phyloP scores from a whole-genome alignment of 2,888 invertebrate genomes.

The Gandaritis pyraliata region DNA sequence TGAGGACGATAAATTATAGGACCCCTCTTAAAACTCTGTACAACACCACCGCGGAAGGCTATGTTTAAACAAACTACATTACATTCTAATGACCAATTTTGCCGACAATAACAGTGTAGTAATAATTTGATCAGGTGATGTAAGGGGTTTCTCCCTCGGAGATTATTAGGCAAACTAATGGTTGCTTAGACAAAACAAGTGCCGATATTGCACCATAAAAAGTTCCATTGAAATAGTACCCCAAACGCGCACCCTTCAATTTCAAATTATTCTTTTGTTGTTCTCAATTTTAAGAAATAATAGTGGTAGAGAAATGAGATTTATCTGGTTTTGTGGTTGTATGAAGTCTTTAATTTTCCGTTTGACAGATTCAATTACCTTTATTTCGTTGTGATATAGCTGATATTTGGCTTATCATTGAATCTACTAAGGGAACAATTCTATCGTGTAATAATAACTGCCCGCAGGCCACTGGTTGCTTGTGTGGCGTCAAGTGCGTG shows the following conservation, averaged over 20 bases:
- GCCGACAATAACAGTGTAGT: conserved; percentile 67
- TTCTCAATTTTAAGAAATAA: conserved; percentile 55
- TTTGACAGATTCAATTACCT: too few species aligned
- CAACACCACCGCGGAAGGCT: conserved; percentile 64
- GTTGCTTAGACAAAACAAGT: conserved; percentile 72
- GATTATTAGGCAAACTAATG: conserved; percentile 74
- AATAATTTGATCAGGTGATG: conserved; percentile 74
- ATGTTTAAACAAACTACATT: conserved; percentile 79
- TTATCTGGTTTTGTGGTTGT: conserved; percentile 6
- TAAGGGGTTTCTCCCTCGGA: conserved; percentile 54
- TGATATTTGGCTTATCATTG: too few species aligned
- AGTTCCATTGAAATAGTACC: conserved; percentile 68
- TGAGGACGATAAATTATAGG: conserved; percentile 72
- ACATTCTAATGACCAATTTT: conserved; percentile 73
- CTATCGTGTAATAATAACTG: too few species aligned
- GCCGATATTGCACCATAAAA: conserved; percentile 67
- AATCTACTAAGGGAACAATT: too few species aligned
- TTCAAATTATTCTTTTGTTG: conserved; percentile 67
- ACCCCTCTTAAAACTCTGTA: conserved; percentile 60
- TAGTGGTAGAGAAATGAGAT: conserved; percentile 39
- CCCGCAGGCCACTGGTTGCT: too few species aligned
- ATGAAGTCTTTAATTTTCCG: too few species aligned
- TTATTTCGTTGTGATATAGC: too few species aligned
- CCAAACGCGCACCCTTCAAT: conserved; percentile 67
- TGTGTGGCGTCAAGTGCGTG: too few species aligned